These are phyloP conservation scores for Isichthys henryi DNA, from an alignment of 2,113 vertebrate species.

Conservation along the genomic window DNA sequence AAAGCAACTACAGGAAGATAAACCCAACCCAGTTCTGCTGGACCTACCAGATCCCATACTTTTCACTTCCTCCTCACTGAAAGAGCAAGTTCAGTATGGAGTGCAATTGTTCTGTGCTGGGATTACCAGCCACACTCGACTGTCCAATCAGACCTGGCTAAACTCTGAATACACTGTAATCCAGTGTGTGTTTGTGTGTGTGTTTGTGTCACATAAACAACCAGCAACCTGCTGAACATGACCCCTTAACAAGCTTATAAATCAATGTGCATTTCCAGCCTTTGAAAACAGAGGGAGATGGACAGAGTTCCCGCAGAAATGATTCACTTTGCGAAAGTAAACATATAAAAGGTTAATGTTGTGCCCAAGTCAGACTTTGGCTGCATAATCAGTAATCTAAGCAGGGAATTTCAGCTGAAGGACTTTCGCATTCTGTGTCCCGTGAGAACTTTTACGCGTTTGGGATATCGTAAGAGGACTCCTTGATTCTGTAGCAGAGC, in stretches of 20 bases:
- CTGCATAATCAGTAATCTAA: background rate
- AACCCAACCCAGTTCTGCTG: background rate
- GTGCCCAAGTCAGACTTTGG: background rate
- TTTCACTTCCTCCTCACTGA: background rate
- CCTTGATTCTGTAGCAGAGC: background rate
- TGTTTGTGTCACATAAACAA: background rate
- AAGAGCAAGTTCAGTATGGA: slow-evolving; percentile 28
- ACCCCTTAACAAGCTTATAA: background rate
- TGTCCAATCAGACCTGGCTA: slow-evolving; percentile 32
- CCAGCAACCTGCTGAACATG: background rate
- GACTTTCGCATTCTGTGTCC: background rate
- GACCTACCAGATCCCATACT: background rate
- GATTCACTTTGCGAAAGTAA: background rate
- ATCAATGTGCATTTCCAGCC: background rate
- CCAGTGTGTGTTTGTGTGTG: slow-evolving; percentile 16
- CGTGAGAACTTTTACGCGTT: background rate
- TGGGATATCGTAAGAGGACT: background rate
- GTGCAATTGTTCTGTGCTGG: slow-evolving; percentile 49
- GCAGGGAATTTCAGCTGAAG: background rate
- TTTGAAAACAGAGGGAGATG: background rate
- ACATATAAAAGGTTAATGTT: background rate
- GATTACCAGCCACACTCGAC: slow-evolving; percentile 42
- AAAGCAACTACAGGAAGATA: background rate
- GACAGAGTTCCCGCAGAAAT: background rate
- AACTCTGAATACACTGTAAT: slow-evolving; percentile 44